Base-by-base conservation (phyloP, 2,113 vertebrate genomes). In the Chlamydotis undulata region DNA sequence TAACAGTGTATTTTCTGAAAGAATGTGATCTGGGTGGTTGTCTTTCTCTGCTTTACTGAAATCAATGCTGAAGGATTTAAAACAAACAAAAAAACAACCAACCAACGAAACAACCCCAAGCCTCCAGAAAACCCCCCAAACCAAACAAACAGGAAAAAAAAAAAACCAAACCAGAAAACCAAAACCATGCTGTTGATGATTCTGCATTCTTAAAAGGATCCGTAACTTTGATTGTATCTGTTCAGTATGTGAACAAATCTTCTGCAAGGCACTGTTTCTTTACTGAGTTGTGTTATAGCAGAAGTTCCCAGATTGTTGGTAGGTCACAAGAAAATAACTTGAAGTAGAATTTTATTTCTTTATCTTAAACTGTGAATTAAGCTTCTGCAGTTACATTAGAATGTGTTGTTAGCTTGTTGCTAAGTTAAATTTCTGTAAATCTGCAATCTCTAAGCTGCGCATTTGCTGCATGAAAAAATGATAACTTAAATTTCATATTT, bases 311-410 rank as follows among this genome's bases (percentile, higher is more conserved):
- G 19, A 6, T 24, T 37, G 37, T 31, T 76, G 31, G 11, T 31
- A 53, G 55, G 29, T 96, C 57, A 49, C 12, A 74, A 60, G 60
- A 68, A 19, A 71, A 52, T 68, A 64, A 12, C 25, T 81, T 82
- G 28, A 56, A 67, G 55, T 67, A 82, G 60, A 76, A 80, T 92
- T 94, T 91, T 83, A 91, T 85, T 95, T 96, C 76, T 95, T 52
- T 94, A 63, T 78, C 83, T 97, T 76, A 91, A 96, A 63, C 43
- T 80, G 63, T 92, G 52, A 95, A 71, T 94, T 96, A 90, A 95
- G n/a, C 3, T 49, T 60, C 56, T 80, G 9, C 87, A 77, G 3
- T 97, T 94, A 75, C 63, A 26, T 91, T 80, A 60, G 39, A 78
- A 61, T 68, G 68, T 82, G 76, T 23, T 93, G 35, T 76, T 95